Percentiles rank a stretch among this genome's conserved stretches.
Evolutionary conservation across 2,888 invertebrate species (phyloP).

Genomic region (Keiferia lycopersicella): DNA sequence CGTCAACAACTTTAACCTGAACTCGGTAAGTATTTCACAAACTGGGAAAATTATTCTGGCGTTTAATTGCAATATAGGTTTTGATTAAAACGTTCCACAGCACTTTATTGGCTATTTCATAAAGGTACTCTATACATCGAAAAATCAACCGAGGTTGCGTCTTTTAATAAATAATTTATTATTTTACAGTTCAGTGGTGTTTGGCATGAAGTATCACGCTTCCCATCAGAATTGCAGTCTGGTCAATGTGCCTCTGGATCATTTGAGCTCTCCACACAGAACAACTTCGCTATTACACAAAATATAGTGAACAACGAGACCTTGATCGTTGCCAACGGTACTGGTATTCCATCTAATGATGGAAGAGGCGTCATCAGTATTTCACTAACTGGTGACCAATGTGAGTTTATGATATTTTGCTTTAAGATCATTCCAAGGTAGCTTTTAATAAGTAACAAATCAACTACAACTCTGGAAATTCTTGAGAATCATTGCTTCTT

Average conservation of each 20-base stretch:
- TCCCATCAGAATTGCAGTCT: slow-evolving; percentile 60
- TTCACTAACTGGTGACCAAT: slow-evolving; percentile 5
- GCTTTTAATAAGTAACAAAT: too few relatives aligned
- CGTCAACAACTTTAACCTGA: slow-evolving; percentile 48
- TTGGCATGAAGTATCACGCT: slow-evolving; percentile 66
- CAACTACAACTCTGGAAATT: too few relatives aligned
- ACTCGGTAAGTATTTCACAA: not conserved
- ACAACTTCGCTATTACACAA: slow-evolving; percentile 44
- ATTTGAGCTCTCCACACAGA: slow-evolving; percentile 35
- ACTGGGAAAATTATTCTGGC: not conserved
- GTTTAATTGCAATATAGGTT: too few relatives aligned
- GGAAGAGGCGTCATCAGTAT: slow-evolving; percentile 54
- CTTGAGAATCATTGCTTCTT: not conserved
- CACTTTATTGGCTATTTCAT: too few relatives aligned
- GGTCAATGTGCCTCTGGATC: slow-evolving; percentile 55
- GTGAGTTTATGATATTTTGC: not conserved
- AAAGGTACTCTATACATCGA: too few relatives aligned
- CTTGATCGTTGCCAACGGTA: slow-evolving; percentile 38
- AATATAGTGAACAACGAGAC: slow-evolving; percentile 53
- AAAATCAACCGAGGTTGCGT: not conserved
- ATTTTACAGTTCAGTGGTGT: slow-evolving; percentile 59
- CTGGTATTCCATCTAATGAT: slow-evolving; percentile 40
- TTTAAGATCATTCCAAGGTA: too few relatives aligned
- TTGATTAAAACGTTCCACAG: too few relatives aligned
- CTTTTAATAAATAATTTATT: not conserved